Evolutionary conservation across 2,113 vertebrate genomes (phyloP), one percentile per base, ranked within the genome.

Genomic region (Microtus oregoni): DNA sequence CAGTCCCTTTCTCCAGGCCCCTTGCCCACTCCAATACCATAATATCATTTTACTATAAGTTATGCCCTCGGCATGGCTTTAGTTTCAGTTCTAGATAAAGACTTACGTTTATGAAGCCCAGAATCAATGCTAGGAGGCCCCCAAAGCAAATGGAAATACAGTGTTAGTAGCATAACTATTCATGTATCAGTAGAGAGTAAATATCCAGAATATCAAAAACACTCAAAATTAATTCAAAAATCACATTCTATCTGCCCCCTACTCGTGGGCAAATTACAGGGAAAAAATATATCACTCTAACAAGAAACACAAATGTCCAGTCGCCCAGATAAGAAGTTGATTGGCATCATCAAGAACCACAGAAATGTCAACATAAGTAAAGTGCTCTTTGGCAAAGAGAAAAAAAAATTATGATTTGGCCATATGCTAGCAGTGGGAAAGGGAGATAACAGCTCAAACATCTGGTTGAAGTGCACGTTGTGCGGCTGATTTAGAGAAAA

Each of bases 141-240:
- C 26, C 11, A 61, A 68, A 38, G 58, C 12, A 77, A 94, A 65
- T 19, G 8, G n/a, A 96, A 82, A 89, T 75, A 55, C 13, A 68
- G 12, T 92, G 55, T 55, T 75, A 90, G 19, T 19, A 68, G 44
- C 38, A 79, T 32, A 17, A 2, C 9, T 63, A 50, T 15, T 1
- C 52, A 35, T 79, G 72, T 55, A 61, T 72, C 35, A 72, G 17
- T 10, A 72, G 70, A 68, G 11, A 55, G 92, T 87, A 85, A 93
- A 93, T 78, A 70, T 83, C 38, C 73, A 35, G 61, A 65, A 41
- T 68, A 70, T 9, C 67, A 67, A 55, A 81, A 90, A 92, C 4
- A 83, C 47, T 47, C 19, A 89, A 96, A 70, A 77, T 92, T 58
- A 95, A 83, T 94, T 68, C 81, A 41, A 94, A 94, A 94, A 91